Conservation (phyloP, 2,113 vertebrate genomes). For the Eublepharis macularius region DNA sequence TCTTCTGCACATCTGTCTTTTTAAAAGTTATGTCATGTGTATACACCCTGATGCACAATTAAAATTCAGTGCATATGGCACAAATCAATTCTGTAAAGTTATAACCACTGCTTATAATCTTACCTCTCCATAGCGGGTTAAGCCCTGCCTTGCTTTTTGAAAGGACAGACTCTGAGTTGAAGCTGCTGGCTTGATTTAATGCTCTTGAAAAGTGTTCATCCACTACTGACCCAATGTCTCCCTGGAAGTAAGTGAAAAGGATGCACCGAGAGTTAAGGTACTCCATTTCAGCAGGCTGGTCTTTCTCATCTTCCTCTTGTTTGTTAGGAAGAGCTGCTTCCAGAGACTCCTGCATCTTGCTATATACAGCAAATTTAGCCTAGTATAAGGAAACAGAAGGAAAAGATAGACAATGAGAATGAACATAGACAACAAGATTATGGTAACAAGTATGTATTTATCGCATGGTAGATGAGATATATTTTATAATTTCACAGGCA, state of each 20-base stretch:
- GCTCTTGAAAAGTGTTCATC: conserved; percentile 98
- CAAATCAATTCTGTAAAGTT: conserved; percentile 15
- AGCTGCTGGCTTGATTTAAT: conserved; percentile 89
- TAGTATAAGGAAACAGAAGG: conserved; percentile 60
- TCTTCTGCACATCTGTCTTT: not conserved
- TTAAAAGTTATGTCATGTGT: not conserved
- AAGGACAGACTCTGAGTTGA: conserved; percentile 80
- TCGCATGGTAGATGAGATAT: conserved; percentile 28
- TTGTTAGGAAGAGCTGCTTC: conserved; percentile 81
- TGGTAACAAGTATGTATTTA: conserved; percentile 49
- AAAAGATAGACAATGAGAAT: conserved; percentile 72
- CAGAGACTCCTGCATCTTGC: conserved; percentile 94
- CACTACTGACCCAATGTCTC: conserved; percentile 94
- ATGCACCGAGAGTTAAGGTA: conserved; percentile 97
- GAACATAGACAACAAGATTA: no score
- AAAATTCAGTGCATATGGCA: not conserved
- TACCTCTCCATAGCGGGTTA: conserved; percentile 89
- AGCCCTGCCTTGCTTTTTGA: conserved; percentile 83
- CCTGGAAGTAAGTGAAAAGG: conserved; percentile 98
- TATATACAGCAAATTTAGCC: conserved; percentile 89
- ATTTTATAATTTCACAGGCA: not conserved
- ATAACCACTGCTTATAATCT: conserved; percentile 53
- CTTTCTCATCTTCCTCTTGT: conserved; percentile 82
- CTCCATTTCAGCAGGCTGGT: conserved; percentile 92
- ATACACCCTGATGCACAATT: no score